A percentile compares a stretch with the other conserved stretches of the same genome.
Conservation (phyloP, 2,888 invertebrate genomes). For the Pterostichus niger region DNA sequence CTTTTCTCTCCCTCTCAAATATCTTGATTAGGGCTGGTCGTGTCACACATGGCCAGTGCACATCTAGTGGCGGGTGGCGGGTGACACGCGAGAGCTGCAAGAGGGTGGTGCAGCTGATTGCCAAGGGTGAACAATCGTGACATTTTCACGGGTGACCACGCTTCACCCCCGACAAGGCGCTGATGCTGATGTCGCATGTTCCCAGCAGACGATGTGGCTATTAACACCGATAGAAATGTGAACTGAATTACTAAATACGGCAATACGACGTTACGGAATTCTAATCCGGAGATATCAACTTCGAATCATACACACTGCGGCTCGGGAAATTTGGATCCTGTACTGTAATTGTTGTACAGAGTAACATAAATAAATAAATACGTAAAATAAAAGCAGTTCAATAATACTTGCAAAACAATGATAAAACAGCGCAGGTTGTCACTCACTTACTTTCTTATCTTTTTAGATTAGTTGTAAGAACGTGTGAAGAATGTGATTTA, state of each 20-base stretch:
- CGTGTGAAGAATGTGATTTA: no score
- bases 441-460: no score
- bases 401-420: no score
- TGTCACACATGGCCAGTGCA: constrained; percentile 13
- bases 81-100: not conserved
- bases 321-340: no score
- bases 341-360: no score
- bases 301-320: no score
- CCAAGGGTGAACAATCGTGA: constrained; percentile 53
- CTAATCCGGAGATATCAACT: no score
- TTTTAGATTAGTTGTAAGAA: no score
- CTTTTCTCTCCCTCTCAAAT: not conserved
- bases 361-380: no score
- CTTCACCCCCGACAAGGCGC: not conserved
- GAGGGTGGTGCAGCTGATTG: not conserved
- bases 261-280: no score
- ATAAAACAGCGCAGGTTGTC: no score
- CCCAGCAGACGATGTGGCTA: not conserved
- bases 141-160: constrained; percentile 53
- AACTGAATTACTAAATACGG: not conserved
- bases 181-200: constrained; percentile 18
- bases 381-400: no score
- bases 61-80: constrained; percentile 7
- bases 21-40: not conserved
- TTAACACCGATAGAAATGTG: not conserved